These are phyloP conservation scores for Myocastor coypus DNA, from an alignment of 2,113 vertebrate genomes.

Conservation along the genomic window DNA sequence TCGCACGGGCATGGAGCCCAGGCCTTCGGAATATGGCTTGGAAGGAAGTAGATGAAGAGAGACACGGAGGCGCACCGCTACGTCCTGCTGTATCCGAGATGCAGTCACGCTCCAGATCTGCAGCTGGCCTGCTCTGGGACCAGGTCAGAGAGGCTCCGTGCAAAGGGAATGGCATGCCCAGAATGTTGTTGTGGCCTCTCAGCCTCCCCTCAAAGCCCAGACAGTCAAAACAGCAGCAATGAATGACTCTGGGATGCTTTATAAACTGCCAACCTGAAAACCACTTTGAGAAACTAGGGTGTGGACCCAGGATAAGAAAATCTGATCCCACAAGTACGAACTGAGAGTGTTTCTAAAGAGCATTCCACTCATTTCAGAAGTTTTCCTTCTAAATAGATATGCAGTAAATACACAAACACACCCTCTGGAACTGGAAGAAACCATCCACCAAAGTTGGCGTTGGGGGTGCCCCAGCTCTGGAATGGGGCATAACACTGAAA, in stretches of 20 bases:
- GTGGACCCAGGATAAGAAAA: slow-evolving; percentile 52
- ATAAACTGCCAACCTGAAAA: slow-evolving; percentile 64
- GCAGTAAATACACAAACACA: slow-evolving; percentile 57
- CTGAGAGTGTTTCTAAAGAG: slow-evolving; percentile 64
- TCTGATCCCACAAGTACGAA: slow-evolving; percentile 49
- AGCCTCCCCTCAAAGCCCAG: slow-evolving; percentile 19
- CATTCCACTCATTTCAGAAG: slow-evolving; percentile 71
- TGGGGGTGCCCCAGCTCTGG: background rate
- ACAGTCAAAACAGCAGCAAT: background rate
- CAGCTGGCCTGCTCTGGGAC: background rate
- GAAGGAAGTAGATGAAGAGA: background rate
- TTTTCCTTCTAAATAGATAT: slow-evolving; percentile 64
- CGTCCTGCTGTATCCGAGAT: background rate
- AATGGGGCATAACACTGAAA: background rate
- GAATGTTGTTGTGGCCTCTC: background rate
- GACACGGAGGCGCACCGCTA: background rate
- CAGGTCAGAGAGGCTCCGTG: background rate
- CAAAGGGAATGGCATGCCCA: background rate
- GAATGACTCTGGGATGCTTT: slow-evolving; percentile 40
- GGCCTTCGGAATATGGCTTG: background rate
- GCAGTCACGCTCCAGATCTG: background rate
- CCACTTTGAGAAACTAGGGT: slow-evolving; percentile 61
- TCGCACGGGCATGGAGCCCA: background rate
- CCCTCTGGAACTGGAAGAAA: slow-evolving; percentile 33
- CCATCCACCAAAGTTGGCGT: background rate